Base-by-base conservation (phyloP, 2,797 vertebrate genomes). In the Hoplostethus mediterraneus region DNA sequence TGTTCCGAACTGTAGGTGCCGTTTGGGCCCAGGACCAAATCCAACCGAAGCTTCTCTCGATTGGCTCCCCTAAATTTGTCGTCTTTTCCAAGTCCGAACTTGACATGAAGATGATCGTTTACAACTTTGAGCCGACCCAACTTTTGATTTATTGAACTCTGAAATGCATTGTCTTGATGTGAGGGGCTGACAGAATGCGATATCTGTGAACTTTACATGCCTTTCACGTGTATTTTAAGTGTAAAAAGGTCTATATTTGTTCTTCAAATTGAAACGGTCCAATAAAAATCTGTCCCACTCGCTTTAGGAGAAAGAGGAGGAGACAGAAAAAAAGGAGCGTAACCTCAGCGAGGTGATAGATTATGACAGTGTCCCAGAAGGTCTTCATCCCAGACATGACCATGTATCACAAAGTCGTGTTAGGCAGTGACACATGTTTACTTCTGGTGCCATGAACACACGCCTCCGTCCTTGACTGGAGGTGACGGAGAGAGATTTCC, bases 371-470 rank as follows among this genome's bases (percentile, higher is more conserved):
- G 38, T 31, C 60, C 3, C 58, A 33, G 17, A 16, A 40, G 52
- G 36, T 61, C 38, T 60, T 44, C 42, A 9, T 47, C 49, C 44
- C 38, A 21, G 21, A 44, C 36, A 28, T 55, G 47, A 31, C 25
- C 58, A 31, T 42, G 53, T 36, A 45, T 64, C 45, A 54, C 28
- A 57, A 4, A 58, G 52, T 49, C 55, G 4, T 14, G 47, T 28
- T 51, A 47, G 25, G 69, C 56, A 7, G 36, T 40, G 48, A 28
- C 9, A 8, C 67, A 52, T 79, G 62, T 66, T 67, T 10, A 64
- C 51, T 38, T 51, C 13, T 64, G 21, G 48, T 49, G 31, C 5
- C 62, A 5, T 25, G n/a, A 42, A 30, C 47, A 54, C 0, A 67
- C 4, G 6, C 54, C 54, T 17, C 16, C 11, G 42, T n/a, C 59